Base-by-base conservation (phyloP, 1,140 invertebrate species). In the Drosophila novamexicana region DNA sequence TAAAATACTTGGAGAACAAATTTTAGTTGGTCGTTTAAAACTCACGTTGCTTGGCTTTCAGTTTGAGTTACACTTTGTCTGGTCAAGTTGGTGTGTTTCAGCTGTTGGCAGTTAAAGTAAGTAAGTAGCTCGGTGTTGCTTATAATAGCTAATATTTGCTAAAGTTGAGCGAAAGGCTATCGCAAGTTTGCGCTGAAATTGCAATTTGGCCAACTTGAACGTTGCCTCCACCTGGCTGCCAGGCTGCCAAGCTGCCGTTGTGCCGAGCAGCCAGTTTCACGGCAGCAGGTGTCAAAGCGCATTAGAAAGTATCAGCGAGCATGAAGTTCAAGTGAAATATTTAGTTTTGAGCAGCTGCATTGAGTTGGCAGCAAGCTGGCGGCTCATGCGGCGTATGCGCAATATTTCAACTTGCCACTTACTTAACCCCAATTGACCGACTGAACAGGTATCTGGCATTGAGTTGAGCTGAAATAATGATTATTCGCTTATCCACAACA, bases 251-350 rank as follows among this genome's bases (percentile, higher is more conserved):
- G n/a, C 22, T 29, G 3, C 22, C 22, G 22, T 4, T 29, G 22
- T 29, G 22, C 22, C 22, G 22, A 29, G 4, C 22, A 29, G 22
- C 4, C 22, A 29, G 22, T 29, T 29, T 29, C 22, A 29, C 22
- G 22, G 47, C n/a, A 68, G 59, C 81, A 85, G 81, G 73, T 84
- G 81, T 81, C 81, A 74, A 70, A 54, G 61, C 45, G 67, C 61
- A 74, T 85, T 85, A 85, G 47, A 39, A 66, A 42, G 68, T 65
- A 84, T 53, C 59, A 50, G 14, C 4, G 14, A 12, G 32, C 52
- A 34, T 1, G 22, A n/a, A 64, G 18, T 36, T 12, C 10, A 57
- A 45, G 7, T 40, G 18, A 50, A 65, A 50, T 65, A 49, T 45
- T 2, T 45, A 45, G 22, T 29, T 42, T 45, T 62, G 14, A 36